Evolutionary conservation across 2,797 vertebrate genomes (phyloP).

Genomic region (Gobionotothen gibberifrons): DNA sequence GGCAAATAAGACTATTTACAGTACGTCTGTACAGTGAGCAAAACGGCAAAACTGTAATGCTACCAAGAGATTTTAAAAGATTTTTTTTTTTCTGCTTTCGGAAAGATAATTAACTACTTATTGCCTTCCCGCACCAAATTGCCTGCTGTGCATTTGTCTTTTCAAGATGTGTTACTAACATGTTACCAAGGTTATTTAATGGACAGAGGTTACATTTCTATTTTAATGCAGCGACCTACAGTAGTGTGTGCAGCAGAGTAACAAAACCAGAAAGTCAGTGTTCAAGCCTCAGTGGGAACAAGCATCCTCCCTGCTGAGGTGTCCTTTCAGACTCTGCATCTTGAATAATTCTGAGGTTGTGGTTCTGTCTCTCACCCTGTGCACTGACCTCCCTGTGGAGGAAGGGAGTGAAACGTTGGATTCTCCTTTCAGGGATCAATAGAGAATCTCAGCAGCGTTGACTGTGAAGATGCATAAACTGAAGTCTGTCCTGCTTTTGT

Average conservation of each 20-base stretch:
- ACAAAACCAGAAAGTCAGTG: constrained; percentile 29
- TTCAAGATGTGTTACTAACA: constrained; percentile 18
- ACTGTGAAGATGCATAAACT: constrained; percentile 35
- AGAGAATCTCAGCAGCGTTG: constrained; percentile 36
- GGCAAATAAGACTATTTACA: constrained; percentile 64
- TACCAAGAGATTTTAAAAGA: constrained; percentile 16
- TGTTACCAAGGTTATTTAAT: constrained; percentile 35
- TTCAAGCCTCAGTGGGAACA: constrained; percentile 16
- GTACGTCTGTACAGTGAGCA: constrained; percentile 49
- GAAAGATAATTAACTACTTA: constrained; percentile 40
- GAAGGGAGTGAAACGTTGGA: constrained; percentile 42
- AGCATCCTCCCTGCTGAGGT: constrained; percentile 23
- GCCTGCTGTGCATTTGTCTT: neutral
- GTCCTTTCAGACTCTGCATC: constrained; percentile 36
- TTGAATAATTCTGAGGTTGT: constrained; percentile 45
- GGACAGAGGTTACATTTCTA: neutral
- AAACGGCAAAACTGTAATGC: constrained; percentile 17
- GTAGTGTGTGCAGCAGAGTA: neutral
- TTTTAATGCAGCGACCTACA: neutral
- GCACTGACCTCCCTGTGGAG: constrained; percentile 34
- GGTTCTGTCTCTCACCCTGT: constrained; percentile 28
- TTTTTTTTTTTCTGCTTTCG: constrained; percentile 34
- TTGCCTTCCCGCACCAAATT: constrained; percentile 17
- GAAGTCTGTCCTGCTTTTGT: constrained; percentile 30
- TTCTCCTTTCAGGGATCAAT: constrained; percentile 51